These are phyloP conservation scores for Lacanobia wlatinum DNA, from an alignment of 2,888 invertebrate genomes.

Conservation along the genomic window DNA sequence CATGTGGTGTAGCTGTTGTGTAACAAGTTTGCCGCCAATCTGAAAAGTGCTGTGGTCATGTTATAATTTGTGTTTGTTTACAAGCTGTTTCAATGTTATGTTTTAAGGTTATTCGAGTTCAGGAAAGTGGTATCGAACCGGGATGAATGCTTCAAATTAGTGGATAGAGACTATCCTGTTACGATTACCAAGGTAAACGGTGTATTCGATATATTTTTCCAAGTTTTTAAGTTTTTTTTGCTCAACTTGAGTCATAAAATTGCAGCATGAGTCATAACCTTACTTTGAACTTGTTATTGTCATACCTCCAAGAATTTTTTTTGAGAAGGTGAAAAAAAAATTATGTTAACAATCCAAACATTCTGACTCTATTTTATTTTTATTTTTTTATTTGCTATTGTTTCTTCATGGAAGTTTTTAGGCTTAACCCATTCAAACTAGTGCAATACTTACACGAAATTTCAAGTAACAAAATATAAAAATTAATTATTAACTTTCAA, in stretches of 20 bases:
- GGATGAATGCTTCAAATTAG: constrained; percentile 95
- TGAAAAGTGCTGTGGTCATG: constrained; percentile 8
- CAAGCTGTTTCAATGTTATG: constrained; percentile 45
- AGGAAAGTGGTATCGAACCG: constrained; percentile 96
- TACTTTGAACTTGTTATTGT: constrained; percentile 10
- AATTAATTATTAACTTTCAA: not conserved
- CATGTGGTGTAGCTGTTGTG: constrained; percentile 62
- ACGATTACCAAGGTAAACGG: constrained; percentile 94
- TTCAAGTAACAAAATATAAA: too few species aligned
- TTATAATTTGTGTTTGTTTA: constrained; percentile 42
- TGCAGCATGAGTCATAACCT: constrained; percentile 34
- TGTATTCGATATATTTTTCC: constrained; percentile 1
- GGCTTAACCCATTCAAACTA: not conserved
- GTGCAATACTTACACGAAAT: not conserved
- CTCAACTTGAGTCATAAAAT: constrained; percentile 3
- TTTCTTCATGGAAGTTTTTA: not conserved
- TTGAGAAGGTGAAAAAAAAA: not conserved
- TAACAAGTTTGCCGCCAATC: constrained; percentile 56
- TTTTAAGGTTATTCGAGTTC: constrained; percentile 96
- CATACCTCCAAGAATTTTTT: not conserved
- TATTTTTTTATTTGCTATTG: not conserved
- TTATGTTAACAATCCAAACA: not conserved
- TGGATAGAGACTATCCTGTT: constrained; percentile 96
- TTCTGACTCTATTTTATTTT: not conserved
- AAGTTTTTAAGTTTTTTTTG: not conserved